These are phyloP conservation scores for Rostratula benghalensis DNA, from an alignment of 2,113 vertebrate species.

Conservation along the genomic window DNA sequence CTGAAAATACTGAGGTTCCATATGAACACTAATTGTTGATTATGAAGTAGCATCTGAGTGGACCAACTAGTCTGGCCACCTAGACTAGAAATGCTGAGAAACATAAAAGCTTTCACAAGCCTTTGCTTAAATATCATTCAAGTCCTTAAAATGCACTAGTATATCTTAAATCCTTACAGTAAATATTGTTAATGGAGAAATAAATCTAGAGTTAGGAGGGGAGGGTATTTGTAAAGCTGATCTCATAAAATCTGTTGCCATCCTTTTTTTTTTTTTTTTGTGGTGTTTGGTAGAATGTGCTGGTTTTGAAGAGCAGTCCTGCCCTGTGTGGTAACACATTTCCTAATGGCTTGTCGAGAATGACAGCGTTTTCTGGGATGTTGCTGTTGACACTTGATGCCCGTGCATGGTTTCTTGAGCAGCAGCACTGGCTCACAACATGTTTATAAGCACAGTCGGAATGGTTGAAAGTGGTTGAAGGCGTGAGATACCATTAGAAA, in stretches of 20 bases:
- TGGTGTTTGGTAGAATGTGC: not conserved
- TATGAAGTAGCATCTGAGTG: not conserved
- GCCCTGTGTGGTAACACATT: not conserved
- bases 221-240: not conserved
- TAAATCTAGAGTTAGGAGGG: not conserved
- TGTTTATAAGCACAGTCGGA: not conserved
- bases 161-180: not conserved
- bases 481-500: not conserved
- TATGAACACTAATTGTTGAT: not conserved
- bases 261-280: not conserved
- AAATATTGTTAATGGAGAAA: not conserved
- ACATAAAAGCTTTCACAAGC: not conserved
- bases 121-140: not conserved
- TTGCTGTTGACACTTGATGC: not conserved
- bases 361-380: accelerated
- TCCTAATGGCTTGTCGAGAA: not conserved
- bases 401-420: accelerated
- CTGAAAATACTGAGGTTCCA: not conserved
- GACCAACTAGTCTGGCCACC: not conserved
- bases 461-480: not conserved
- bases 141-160: not conserved
- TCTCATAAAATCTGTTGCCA: not conserved
- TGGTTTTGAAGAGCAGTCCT: not conserved
- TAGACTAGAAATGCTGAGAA: not conserved
- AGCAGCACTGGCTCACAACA: accelerated